Conservation (phyloP, 2,888 invertebrate genomes). For the Ophonus ardosiacus region DNA sequence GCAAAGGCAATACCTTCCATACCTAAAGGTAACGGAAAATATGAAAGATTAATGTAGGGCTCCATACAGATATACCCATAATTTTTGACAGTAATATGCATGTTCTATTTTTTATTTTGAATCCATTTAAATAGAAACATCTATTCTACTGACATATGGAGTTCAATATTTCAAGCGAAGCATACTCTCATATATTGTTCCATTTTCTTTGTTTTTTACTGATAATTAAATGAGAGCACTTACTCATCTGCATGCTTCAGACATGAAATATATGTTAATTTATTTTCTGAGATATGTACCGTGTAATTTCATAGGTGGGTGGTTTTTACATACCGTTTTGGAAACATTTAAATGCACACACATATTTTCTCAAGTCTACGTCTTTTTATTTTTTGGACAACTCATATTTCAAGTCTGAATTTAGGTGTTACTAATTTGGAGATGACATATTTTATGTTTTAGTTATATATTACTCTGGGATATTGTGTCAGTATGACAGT, state of each 20-base stretch:
- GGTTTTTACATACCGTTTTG: constrained; percentile 35
- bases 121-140: too few relatives aligned
- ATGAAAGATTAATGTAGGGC: too few relatives aligned
- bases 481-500: too few relatives aligned
- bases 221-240: background rate
- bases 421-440: background rate
- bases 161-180: too few relatives aligned
- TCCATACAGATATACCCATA: too few relatives aligned
- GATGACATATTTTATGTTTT: background rate
- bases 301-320: constrained; percentile 29
- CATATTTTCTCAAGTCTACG: background rate
- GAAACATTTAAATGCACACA: constrained; percentile 14
- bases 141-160: too few relatives aligned
- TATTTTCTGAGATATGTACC: constrained; percentile 19
- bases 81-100: too few relatives aligned
- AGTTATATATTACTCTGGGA: background rate
- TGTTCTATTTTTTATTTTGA: too few relatives aligned
- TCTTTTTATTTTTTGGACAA: background rate
- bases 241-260: background rate
- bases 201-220: background rate
- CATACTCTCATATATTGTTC: too few relatives aligned
- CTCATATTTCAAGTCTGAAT: background rate
- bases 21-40: too few relatives aligned
- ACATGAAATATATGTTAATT: constrained; percentile 41
- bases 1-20: too few relatives aligned